Conservation (phyloP, 2,113 vertebrate genomes). For the Aspiorhynchus laticeps region DNA sequence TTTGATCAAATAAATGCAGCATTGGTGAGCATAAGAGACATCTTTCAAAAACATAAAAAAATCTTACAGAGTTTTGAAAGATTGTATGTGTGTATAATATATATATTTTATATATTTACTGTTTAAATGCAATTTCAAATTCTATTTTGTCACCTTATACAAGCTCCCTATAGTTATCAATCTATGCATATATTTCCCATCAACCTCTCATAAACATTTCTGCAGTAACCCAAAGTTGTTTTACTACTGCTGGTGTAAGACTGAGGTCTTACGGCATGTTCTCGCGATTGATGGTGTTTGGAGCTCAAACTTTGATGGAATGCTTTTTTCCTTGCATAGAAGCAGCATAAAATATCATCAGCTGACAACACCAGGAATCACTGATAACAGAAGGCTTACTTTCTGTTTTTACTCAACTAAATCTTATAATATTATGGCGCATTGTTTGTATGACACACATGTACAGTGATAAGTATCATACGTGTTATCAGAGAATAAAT, state of each 20-base stretch:
- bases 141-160: neutral
- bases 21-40: too few species aligned
- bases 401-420: conserved; percentile 18
- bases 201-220: neutral
- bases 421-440: conserved; percentile 1
- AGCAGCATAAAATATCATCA: conserved; percentile 12
- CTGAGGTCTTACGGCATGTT: neutral
- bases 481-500: neutral
- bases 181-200: neutral
- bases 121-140: neutral
- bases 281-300: conserved; percentile 5
- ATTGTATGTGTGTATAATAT: too few species aligned
- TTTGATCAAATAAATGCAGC: too few species aligned
- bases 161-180: neutral
- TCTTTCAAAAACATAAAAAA: too few species aligned
- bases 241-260: neutral
- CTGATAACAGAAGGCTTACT: neutral
- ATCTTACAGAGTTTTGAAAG: too few species aligned
- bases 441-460: conserved; percentile 18
- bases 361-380: conserved; percentile 3
- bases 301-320: neutral
- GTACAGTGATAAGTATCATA: neutral
- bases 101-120: too few species aligned
- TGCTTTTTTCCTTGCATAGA: conserved; percentile 20
- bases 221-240: neutral